Evolutionary conservation across 2,113 vertebrate genomes (phyloP).

Genomic region (Menura novaehollandiae): DNA sequence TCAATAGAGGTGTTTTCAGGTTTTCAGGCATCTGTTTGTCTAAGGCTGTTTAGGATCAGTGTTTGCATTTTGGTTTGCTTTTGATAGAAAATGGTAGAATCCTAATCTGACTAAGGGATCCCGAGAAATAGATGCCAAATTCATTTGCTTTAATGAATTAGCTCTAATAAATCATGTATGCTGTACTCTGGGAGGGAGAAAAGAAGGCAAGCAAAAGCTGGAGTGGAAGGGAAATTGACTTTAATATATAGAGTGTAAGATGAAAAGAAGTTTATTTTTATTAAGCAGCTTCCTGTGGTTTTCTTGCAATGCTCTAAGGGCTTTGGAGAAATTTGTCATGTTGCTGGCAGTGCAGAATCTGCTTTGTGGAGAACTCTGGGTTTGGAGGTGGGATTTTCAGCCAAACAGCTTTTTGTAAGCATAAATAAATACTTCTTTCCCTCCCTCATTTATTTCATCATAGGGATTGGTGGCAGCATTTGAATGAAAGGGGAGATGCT

Average conservation of each 20-base stretch:
- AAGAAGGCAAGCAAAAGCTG: not conserved
- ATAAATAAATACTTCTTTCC: not conserved
- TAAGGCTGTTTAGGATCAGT: not conserved
- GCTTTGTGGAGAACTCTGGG: not conserved
- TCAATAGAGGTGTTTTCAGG: not conserved
- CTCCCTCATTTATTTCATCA: not conserved
- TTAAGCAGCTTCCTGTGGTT: not conserved
- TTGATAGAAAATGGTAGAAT: not conserved
- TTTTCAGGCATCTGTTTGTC: not conserved
- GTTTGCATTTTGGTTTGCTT: not conserved
- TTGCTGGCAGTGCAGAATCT: not conserved
- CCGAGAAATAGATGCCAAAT: not conserved
- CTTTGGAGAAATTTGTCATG: not conserved
- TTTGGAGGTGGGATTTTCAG: not conserved
- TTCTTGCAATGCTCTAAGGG: not conserved
- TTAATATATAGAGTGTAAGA: not conserved
- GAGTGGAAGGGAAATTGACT: not conserved
- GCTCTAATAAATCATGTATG: not conserved
- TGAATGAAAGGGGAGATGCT: not conserved
- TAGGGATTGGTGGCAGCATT: fast-evolving
- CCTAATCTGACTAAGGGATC: not conserved
- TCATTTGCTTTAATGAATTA: not conserved
- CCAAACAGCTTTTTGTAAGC: not conserved
- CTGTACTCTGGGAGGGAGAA: not conserved
- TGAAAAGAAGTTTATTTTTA: conserved; percentile 3